Evolutionary conservation across 2,797 vertebrate genomes (phyloP).

Genomic region (Cygnus olor): DNA sequence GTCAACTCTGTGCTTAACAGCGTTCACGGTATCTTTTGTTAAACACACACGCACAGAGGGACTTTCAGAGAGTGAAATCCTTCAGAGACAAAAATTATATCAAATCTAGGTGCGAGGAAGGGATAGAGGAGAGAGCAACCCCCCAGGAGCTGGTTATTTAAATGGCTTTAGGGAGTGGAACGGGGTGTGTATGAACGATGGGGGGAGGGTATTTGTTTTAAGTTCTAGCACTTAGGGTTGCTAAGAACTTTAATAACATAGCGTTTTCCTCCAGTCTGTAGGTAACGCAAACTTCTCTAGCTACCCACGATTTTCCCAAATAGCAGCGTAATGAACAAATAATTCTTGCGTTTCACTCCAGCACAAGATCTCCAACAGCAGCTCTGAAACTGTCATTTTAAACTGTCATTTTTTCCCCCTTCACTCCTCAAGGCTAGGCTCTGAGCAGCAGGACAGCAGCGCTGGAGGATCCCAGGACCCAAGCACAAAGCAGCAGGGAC

Average conservation of each 20-base stretch:
- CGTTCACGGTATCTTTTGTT: slow-evolving; percentile 5
- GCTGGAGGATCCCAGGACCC: neutral
- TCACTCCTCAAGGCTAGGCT: neutral
- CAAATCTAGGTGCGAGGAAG: slow-evolving; percentile 20
- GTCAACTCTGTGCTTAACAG: neutral
- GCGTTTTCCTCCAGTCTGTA: neutral
- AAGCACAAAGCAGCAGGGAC: neutral
- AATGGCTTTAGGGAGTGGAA: slow-evolving; percentile 32
- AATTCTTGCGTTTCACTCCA: neutral
- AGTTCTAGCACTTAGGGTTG: slow-evolving; percentile 28
- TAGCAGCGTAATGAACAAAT: neutral
- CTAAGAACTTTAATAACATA: neutral
- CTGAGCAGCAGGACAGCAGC: neutral
- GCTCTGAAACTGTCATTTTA: neutral
- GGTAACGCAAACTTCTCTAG: neutral
- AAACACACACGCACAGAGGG: neutral
- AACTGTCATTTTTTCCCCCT: no score
- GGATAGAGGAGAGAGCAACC: neutral
- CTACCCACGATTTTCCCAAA: neutral
- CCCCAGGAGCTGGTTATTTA: neutral
- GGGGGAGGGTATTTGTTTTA: slow-evolving; percentile 28
- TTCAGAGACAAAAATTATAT: neutral
- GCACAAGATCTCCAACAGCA: neutral
- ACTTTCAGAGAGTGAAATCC: slow-evolving; percentile 3
- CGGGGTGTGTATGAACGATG: slow-evolving; percentile 18